Base-by-base conservation (phyloP, 2,113 vertebrate genomes). In the Phainopepla nitens region DNA sequence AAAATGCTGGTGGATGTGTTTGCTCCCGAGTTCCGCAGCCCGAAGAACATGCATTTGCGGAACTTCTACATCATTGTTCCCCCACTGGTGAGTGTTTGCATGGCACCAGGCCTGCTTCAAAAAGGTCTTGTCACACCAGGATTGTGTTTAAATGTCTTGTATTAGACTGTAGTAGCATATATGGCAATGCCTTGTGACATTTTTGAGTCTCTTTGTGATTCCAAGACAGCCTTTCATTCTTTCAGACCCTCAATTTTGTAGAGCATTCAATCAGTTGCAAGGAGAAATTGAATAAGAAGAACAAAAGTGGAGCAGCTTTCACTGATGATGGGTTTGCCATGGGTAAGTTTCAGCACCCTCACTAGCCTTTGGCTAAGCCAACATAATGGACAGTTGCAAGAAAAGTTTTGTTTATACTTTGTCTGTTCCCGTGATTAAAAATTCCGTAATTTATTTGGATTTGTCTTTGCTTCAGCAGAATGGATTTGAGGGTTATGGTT, bases 41-140 rank as follows among this genome's bases (percentile, higher is more conserved):
- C 98, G 12, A 99, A 99, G 97, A 99, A 99, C 27, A 99, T 99
- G 98, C 99, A 99, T 85, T 94, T 99, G 86, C 97, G 99, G 3
- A 99, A 99, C 98, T 99, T 99, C 97, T 99, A 99, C 95, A 99
- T 99, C 96, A 99, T 99, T 19, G 99, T 99, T 20, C 99, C 99
- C 7, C 87, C 87, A 3, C 79, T 90, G 71, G 87, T 90, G 49
- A 77, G 79, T 7, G 65, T 31, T 50, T 29, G n/a, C 31, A 3
- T 1, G 23, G 15, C 50, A 18, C 49, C 9, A 2, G 11, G 28
- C 8, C 31, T 27, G 2, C 7, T 42, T 42, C n/a, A 27, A 12
- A n/a, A 5, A 15, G 57, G 5, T 2, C 11, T 23, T 7, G 12
- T 47, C 45, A 15, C 11, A 15, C 49, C 21, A 33, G 42, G 28